A percentile compares a stretch with the other conserved stretches of the same genome.
Evolutionary conservation across 1,140 invertebrate species (phyloP).

Genomic region (Calephelis virginiensis): DNA sequence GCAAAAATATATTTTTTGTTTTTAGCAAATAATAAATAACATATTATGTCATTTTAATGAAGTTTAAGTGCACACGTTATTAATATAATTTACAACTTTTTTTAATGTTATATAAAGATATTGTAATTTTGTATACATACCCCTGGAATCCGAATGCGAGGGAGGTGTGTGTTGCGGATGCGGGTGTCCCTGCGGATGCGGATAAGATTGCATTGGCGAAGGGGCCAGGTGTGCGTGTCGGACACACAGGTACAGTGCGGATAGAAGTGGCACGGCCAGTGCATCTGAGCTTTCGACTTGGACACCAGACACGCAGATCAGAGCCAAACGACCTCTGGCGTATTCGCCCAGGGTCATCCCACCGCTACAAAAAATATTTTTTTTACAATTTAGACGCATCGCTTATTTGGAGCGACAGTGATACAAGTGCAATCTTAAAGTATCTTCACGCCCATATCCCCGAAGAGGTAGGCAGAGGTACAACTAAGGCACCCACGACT

Average conservation of each 20-base stretch:
- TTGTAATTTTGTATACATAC: background rate
- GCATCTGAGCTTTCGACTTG: constrained; percentile 62
- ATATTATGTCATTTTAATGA: too few species aligned
- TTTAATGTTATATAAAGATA: too few species aligned
- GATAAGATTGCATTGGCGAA: constrained; percentile 5
- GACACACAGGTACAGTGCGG: constrained; percentile 70
- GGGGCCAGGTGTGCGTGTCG: constrained; percentile 50
- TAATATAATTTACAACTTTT: too few species aligned
- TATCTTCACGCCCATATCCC: too few species aligned
- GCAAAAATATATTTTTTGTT: too few species aligned
- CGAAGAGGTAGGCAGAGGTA: too few species aligned
- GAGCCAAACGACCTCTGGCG: constrained; percentile 53
- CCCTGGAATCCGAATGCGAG: background rate
- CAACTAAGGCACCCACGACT: too few species aligned
- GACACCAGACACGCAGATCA: constrained; percentile 66
- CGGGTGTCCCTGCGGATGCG: constrained; percentile 31
- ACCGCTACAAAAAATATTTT: constrained; percentile 31
- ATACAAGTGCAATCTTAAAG: too few species aligned
- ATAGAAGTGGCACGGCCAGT: constrained; percentile 65
- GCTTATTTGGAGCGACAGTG: too few species aligned
- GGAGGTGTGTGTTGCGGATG: constrained; percentile 29
- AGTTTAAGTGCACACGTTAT: too few species aligned
- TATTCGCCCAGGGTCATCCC: constrained; percentile 64
- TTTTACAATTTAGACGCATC: too few species aligned
- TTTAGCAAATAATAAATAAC: too few species aligned